Conservation (phyloP, 2,113 vertebrate species). For the Probosciger aterrimus region DNA sequence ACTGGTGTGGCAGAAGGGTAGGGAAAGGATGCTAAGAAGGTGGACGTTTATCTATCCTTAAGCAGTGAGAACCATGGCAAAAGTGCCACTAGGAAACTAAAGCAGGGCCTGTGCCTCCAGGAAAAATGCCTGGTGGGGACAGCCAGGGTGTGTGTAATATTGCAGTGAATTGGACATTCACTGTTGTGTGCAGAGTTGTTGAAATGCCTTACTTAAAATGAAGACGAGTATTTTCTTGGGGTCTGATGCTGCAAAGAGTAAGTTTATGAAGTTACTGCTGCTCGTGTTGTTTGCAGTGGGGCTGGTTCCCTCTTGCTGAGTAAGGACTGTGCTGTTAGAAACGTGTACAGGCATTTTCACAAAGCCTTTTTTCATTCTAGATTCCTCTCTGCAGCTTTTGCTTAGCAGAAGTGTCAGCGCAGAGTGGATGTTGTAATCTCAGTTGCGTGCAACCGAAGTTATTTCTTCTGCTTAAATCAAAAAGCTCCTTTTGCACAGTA, state of each 20-base stretch:
- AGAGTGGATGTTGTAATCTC: not conserved
- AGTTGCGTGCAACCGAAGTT: not conserved
- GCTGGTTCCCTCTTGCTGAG: not conserved
- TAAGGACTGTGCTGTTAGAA: not conserved
- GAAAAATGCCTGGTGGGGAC: not conserved
- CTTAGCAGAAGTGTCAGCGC: not conserved
- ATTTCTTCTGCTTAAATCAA: not conserved
- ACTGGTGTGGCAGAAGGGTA: not conserved
- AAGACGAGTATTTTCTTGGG: not conserved
- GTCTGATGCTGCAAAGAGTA: not conserved
- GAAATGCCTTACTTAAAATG: not conserved
- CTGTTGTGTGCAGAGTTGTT: not conserved
- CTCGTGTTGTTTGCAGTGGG: not conserved
- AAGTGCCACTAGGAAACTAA: not conserved
- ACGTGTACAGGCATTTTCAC: not conserved
- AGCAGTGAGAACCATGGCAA: not conserved
- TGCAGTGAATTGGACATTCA: rapidly evolving
- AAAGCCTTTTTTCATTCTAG: not conserved
- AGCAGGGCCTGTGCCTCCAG: not conserved
- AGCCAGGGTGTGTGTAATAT: rapidly evolving
- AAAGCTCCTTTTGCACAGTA: not conserved
- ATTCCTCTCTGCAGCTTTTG: not conserved
- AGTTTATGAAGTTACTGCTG: not conserved
- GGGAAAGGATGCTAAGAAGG: not conserved
- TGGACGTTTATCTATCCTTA: not conserved